phyloP scores from a whole-genome alignment of 2,797 vertebrate genomes.

The Sebastes variabilis region DNA sequence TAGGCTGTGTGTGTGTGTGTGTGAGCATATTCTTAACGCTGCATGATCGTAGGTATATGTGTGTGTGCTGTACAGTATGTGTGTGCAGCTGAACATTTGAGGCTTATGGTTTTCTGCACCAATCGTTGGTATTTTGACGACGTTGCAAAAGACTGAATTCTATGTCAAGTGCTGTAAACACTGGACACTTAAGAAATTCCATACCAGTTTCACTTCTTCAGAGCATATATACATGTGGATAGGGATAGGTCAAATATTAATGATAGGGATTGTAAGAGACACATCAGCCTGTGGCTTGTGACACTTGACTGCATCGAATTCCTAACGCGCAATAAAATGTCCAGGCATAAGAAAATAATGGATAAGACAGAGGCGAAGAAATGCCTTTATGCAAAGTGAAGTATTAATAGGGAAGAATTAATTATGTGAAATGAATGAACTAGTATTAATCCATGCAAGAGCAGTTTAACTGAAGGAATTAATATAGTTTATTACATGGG shows the following conservation, averaged over 20 bases:
- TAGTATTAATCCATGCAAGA: too few relatives aligned
- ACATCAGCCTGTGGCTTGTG: neutral
- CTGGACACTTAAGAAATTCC: neutral
- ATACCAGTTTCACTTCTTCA: neutral
- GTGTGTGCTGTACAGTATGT: neutral
- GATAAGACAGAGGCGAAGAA: neutral
- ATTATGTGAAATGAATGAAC: too few relatives aligned
- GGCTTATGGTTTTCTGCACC: neutral
- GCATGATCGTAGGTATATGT: neutral
- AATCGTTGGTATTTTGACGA: neutral
- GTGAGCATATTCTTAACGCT: neutral
- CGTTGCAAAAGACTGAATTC: neutral
- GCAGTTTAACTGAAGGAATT: too few relatives aligned
- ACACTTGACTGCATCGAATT: neutral
- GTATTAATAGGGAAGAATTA: too few relatives aligned
- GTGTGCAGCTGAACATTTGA: neutral
- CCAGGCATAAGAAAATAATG: neutral
- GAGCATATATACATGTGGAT: neutral
- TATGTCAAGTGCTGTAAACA: neutral
- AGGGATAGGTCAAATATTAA: neutral
- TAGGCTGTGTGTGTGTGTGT: constrained; percentile 10
- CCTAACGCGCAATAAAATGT: neutral
- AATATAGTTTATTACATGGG: too few relatives aligned
- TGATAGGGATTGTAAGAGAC: neutral
- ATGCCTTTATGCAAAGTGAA: neutral